Evolutionary conservation across 2,113 vertebrate species (phyloP).

Genomic region (Addax nasomaculatus): DNA sequence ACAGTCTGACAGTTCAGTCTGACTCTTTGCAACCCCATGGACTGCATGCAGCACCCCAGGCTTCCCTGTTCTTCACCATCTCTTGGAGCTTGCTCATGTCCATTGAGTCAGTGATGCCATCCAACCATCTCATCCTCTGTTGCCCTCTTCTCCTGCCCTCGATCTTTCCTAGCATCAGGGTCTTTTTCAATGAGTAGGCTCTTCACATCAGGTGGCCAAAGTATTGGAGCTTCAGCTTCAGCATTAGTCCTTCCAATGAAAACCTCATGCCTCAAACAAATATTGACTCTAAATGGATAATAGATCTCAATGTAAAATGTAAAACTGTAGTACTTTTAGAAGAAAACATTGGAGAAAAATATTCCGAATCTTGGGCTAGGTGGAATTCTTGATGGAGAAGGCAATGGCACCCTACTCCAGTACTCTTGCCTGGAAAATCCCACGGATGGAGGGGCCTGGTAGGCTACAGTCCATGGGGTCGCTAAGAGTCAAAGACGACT

Average conservation of each 20-base stretch:
- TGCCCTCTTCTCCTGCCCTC: not conserved
- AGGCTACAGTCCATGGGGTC: too few species aligned
- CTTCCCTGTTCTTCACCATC: not conserved
- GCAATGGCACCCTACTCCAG: too few species aligned
- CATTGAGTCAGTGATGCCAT: not conserved
- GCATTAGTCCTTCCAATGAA: not conserved
- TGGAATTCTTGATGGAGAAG: not conserved
- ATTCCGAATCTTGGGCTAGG: not conserved
- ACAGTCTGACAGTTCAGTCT: not conserved
- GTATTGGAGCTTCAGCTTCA: not conserved
- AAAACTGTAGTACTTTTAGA: not conserved
- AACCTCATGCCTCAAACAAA: not conserved
- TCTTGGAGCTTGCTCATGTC: not conserved
- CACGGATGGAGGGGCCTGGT: too few species aligned
- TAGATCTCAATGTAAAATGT: not conserved
- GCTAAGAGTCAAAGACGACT: too few species aligned
- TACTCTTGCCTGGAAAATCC: too few species aligned
- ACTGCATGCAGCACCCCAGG: not conserved
- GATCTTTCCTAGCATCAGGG: not conserved
- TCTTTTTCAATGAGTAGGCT: not conserved
- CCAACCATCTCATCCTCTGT: not conserved
- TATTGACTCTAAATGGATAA: not conserved
- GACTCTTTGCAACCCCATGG: accelerated
- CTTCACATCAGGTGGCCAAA: not conserved
- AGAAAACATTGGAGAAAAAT: not conserved